These are phyloP conservation scores for Gasterosteus aculeatus DNA, from an alignment of 2,113 vertebrate species.

Conservation along the genomic window DNA sequence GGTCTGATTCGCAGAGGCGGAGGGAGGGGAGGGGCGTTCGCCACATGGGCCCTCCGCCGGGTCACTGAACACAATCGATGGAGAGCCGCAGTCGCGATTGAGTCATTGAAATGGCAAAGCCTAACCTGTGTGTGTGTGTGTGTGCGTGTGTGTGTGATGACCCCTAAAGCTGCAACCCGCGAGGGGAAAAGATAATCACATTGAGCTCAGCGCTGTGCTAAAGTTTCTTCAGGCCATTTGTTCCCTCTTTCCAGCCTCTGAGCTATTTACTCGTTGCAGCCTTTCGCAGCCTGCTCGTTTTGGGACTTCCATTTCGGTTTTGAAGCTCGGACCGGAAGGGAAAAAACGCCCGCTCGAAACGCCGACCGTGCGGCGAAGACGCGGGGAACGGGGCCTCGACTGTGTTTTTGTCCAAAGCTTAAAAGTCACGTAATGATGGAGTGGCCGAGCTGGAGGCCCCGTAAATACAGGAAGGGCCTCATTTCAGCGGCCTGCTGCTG, in stretches of 20 bases:
- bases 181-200: conserved; percentile 74
- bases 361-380: conserved; percentile 21
- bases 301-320: conserved; percentile 42
- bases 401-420: conserved; percentile 61
- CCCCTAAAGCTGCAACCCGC: conserved; percentile 71
- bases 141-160: conserved; percentile 63
- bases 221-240: conserved; percentile 65
- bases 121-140: conserved; percentile 61
- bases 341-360: too few species aligned
- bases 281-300: conserved; percentile 60
- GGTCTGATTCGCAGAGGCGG: conserved; percentile 46
- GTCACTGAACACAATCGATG: conserved; percentile 81
- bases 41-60: conserved; percentile 67
- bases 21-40: conserved; percentile 57
- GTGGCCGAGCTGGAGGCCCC: conserved; percentile 67
- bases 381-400: conserved; percentile 40
- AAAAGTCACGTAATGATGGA: conserved; percentile 74
- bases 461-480: conserved; percentile 73
- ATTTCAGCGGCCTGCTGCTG: conserved; percentile 73
- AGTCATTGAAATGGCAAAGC: conserved; percentile 80
- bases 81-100: conserved; percentile 78
- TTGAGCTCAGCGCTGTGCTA: conserved; percentile 60
- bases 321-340: conserved; percentile 14
- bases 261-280: conserved; percentile 62
- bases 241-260: conserved; percentile 44